Evolutionary conservation across 2,113 vertebrate species (phyloP).

Genomic region (Eleginops maclovinus): DNA sequence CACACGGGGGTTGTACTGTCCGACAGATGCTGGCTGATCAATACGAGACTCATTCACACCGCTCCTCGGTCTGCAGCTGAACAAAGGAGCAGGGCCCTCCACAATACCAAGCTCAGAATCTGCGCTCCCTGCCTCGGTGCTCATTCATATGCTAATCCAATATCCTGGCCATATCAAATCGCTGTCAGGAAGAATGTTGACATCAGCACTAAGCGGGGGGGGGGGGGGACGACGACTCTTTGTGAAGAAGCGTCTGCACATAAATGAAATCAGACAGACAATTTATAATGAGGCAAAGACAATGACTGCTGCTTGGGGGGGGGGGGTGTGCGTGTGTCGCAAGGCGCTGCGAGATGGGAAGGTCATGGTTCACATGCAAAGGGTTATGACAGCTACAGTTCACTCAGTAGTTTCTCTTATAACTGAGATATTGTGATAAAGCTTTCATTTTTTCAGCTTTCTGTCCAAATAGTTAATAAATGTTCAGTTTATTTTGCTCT

Average conservation of each 20-base stretch:
- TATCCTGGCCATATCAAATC: constrained; percentile 52
- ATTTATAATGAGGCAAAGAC: constrained; percentile 56
- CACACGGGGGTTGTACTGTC: not conserved
- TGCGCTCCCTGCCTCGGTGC: constrained; percentile 18
- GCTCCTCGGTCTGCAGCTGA: constrained; percentile 4
- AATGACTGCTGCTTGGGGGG: constrained; percentile 1
- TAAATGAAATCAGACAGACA: constrained; percentile 36
- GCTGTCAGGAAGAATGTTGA: constrained; percentile 58
- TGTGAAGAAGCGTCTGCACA: constrained; percentile 42
- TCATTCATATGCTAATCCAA: constrained; percentile 72
- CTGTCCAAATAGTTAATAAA: not conserved
- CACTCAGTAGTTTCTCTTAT: not conserved
- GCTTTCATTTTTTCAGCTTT: not conserved
- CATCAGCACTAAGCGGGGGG: constrained; percentile 42
- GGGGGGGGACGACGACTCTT: constrained; percentile 4
- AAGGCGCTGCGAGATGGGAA: not conserved
- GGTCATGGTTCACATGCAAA: not conserved
- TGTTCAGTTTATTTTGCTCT: not conserved
- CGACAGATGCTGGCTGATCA: constrained; percentile 50
- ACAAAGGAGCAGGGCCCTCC: no score
- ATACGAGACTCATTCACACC: constrained; percentile 34
- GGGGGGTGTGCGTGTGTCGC: not conserved
- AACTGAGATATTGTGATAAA: not conserved
- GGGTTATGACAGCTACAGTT: not conserved
- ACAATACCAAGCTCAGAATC: constrained; percentile 47